phyloP scores from a whole-genome alignment of 2,888 invertebrate species.

The Mactromeris polynyma region DNA sequence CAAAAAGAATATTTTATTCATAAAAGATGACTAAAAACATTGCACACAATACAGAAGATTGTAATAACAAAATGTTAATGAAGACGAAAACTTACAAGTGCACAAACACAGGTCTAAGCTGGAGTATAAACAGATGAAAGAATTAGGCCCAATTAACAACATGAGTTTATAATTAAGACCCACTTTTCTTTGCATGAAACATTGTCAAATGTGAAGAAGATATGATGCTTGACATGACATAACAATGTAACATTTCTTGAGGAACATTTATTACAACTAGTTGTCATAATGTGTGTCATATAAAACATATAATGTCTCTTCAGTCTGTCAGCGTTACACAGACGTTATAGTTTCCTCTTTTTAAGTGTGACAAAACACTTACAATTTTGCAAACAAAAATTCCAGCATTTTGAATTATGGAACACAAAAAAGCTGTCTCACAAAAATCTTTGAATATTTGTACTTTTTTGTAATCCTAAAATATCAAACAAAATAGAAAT shows the following conservation, averaged over 20 bases:
- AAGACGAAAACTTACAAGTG: neutral
- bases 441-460: neutral
- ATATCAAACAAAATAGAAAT: too few species aligned
- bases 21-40: neutral
- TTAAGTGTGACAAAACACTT: neutral
- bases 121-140: conserved; percentile 8
- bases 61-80: neutral
- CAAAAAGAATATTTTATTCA: neutral
- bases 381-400: neutral
- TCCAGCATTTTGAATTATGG: neutral
- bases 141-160: conserved; percentile 5
- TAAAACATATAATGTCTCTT: conserved; percentile 16
- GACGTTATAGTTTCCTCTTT: conserved; percentile 22
- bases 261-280: conserved; percentile 16
- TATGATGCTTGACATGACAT: neutral
- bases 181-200: conserved; percentile 16
- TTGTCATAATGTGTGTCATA: conserved; percentile 36
- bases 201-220: neutral
- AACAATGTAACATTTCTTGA: conserved; percentile 21
- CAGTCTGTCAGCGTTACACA: neutral
- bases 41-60: neutral
- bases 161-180: conserved; percentile 22
- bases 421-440: neutral
- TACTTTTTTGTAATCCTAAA: neutral
- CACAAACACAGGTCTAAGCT: neutral